Conservation (phyloP, 2,888 invertebrate species). For the Lordiphosa fenestrarum region DNA sequence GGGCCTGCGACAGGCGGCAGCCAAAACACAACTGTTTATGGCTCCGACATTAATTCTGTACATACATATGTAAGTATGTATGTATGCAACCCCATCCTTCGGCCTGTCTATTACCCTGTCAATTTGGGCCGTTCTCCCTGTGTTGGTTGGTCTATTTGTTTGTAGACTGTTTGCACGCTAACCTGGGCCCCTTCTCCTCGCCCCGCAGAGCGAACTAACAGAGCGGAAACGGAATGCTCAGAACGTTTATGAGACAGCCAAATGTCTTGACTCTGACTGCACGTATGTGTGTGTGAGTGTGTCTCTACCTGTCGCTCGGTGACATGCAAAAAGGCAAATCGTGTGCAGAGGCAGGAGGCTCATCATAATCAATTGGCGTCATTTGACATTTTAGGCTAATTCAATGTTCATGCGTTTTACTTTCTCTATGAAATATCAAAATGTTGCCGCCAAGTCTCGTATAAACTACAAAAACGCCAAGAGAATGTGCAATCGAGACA, state of each 20-base stretch:
- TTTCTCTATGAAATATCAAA: conserved; percentile 6
- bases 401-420: conserved; percentile 16
- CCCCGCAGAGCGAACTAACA: conserved; percentile 33
- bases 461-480: conserved; percentile 34
- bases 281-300: conserved; percentile 22
- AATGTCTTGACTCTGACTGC: conserved; percentile 45
- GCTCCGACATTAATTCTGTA: conserved; percentile 58
- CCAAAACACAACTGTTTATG: conserved; percentile 58
- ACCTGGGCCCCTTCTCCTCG: conserved; percentile 20
- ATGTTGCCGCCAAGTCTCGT: conserved; percentile 13
- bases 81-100: not conserved
- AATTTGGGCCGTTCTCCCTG: conserved; percentile 44
- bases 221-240: conserved; percentile 44
- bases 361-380: conserved; percentile 75
- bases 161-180: conserved; percentile 57
- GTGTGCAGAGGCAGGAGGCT: conserved; percentile 34
- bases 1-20: conserved; percentile 38
- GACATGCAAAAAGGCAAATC: conserved; percentile 70
- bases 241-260: conserved; percentile 69
- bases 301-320: conserved; percentile 65
- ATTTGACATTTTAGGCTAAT: conserved; percentile 70
- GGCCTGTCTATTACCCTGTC: conserved; percentile 36
- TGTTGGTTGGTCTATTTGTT: conserved; percentile 30
- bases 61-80: conserved; percentile 4
- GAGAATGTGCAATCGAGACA: conserved; percentile 25